Conservation (phyloP, 2,113 vertebrate genomes). For the Nothocercus nigrocapillus region DNA sequence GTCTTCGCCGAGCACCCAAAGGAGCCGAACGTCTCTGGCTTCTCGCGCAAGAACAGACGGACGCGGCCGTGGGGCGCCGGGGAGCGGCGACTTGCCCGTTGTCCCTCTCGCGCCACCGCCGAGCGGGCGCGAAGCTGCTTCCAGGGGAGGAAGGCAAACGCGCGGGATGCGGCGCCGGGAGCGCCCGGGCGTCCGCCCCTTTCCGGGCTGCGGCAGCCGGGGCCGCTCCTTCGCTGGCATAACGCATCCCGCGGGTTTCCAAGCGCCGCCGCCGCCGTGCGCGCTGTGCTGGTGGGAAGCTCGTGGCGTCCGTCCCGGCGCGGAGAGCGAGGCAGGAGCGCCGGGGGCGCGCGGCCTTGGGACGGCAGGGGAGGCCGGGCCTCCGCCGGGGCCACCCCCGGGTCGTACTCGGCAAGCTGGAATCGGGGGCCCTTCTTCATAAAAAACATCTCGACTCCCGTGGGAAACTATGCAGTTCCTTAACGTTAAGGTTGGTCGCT, state of each 20-base stretch:
- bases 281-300: slow-evolving; percentile 34
- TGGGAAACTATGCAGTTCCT: background rate
- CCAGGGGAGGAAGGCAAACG: background rate
- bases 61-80: background rate
- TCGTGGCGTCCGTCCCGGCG: slow-evolving; percentile 30
- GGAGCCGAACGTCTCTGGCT: background rate
- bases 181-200: background rate
- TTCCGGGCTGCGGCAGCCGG: background rate
- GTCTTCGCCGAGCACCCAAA: background rate
- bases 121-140: background rate
- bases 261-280: background rate
- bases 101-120: background rate
- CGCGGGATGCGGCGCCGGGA: background rate
- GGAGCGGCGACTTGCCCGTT: background rate
- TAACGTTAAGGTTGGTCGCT: background rate
- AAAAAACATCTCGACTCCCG: background rate
- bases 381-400: background rate
- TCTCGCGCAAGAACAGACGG: background rate
- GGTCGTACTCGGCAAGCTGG: background rate
- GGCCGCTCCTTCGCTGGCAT: background rate
- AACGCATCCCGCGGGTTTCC: slow-evolving; percentile 58
- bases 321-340: slow-evolving; percentile 21
- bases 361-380: background rate
- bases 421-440: background rate
- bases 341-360: no score